Evolutionary conservation across 1,140 invertebrate genomes (phyloP), one percentile per base, ranked within the genome.

Genomic region (Hyposmocoma kahamanoa): DNA sequence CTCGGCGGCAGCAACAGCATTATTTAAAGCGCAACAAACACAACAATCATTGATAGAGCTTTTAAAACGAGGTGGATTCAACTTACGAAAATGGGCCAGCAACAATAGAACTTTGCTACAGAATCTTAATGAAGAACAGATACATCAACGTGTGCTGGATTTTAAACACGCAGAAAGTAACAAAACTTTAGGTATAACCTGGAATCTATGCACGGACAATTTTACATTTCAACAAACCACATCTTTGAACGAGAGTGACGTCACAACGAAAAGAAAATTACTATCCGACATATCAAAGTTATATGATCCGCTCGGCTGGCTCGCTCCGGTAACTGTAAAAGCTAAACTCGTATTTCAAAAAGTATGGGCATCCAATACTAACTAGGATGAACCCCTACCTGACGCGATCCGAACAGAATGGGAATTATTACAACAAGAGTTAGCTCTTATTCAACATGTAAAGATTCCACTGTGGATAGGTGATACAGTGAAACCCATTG

Each of bases 261-360:
- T 24, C 3, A 8, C 6, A 3, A 60, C 56, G 2, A 68, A 71
- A 47, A 15, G 58, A n/a, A 17, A 22, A 46, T 17, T 50, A 26
- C 41, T 62, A 36, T 60, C 56, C 30, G 46, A 59, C 2, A 58
- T 66, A 18, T 58, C 63, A 6, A 60, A 67, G 55, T 38, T 79
- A 6, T 81, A 62, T 41, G 73, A 83, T 43, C 67, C 70, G 0
- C 32, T 73, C 3, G 84, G 81, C 19, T 59, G 72, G 28, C 20
- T 86, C 3, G 56, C 66, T 9, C 82, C 76, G 6, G 22, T 80
- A 3, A 64, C 69, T 4, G 50, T 84, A 3, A 49, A 26, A 3
- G 59, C 65, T 8, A 87, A 87, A 57, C 58, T 81, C 8, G 42
- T 87, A 1, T 59, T 87, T 39, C 84, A 88, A 68, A 41, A 58